These are phyloP conservation scores for Grantiella picta DNA, from an alignment of 2,113 vertebrate genomes.

Conservation along the genomic window DNA sequence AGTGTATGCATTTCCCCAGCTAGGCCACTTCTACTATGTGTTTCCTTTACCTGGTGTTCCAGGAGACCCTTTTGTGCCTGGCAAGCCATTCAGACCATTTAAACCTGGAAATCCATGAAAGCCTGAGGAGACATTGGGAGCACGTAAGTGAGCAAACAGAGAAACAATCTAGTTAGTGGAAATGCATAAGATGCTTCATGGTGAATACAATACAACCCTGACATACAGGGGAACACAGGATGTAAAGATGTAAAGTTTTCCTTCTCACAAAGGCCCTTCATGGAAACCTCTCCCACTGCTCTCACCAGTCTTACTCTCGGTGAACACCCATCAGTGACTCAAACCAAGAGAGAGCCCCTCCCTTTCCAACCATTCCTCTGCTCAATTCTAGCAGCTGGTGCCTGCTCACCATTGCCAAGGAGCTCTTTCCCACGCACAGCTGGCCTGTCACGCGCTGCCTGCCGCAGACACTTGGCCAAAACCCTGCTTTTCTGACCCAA, in stretches of 20 bases:
- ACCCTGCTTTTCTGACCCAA: neutral
- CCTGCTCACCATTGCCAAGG: neutral
- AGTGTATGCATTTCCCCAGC: neutral
- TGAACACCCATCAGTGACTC: neutral
- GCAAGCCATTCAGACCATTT: slow-evolving; percentile 89
- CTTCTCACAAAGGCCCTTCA: neutral
- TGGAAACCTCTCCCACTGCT: neutral
- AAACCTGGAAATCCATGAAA: slow-evolving; percentile 83
- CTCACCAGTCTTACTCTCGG: neutral
- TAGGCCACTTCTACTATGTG: neutral
- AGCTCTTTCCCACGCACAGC: neutral
- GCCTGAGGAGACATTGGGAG: slow-evolving; percentile 71
- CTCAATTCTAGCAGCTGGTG: slow-evolving; percentile 10
- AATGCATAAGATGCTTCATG: neutral
- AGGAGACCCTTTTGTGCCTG: slow-evolving; percentile 83
- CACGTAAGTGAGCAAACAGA: neutral
- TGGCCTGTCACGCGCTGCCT: neutral
- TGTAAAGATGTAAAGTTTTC: neutral
- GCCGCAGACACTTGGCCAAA: neutral
- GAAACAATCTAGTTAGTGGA: neutral
- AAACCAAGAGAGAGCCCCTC: neutral
- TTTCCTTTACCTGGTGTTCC: slow-evolving; percentile 84
- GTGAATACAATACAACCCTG: neutral
- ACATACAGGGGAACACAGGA: neutral
- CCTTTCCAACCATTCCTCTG: neutral